Evolutionary conservation across 2,797 vertebrate species (phyloP).

Genomic region (Lagorchestes hirsutus): DNA sequence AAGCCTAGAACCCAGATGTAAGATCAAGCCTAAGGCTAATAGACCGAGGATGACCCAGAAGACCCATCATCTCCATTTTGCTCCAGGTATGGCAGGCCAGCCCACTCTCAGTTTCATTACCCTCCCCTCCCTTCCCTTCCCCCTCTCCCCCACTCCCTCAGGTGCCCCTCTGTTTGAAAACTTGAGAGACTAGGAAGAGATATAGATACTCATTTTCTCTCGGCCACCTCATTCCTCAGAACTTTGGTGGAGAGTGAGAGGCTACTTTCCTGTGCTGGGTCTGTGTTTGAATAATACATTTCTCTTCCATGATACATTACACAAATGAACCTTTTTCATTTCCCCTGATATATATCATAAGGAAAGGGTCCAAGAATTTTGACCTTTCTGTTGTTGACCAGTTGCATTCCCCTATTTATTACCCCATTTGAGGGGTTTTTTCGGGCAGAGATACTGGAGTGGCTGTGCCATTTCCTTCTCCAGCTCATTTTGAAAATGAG

Average conservation of each 20-base stretch:
- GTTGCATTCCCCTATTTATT: background rate
- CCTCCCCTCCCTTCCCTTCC: fast-evolving
- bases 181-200: background rate
- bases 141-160: background rate
- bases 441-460: background rate
- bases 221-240: background rate
- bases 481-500: background rate
- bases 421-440: background rate
- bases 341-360: background rate
- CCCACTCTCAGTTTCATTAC: background rate
- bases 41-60: background rate
- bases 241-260: background rate
- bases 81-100: background rate
- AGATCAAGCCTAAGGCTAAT: background rate
- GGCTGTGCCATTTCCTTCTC: background rate
- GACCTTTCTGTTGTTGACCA: background rate
- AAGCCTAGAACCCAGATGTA: background rate
- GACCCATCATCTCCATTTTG: background rate
- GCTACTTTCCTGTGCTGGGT: background rate
- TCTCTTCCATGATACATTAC: background rate
- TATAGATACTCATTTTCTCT: background rate
- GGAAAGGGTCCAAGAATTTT: background rate
- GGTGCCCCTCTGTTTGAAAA: background rate
- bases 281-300: background rate
- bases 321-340: background rate